phyloP scores from a whole-genome alignment of 2,797 vertebrate species.

The Sebastes steindachneri region DNA sequence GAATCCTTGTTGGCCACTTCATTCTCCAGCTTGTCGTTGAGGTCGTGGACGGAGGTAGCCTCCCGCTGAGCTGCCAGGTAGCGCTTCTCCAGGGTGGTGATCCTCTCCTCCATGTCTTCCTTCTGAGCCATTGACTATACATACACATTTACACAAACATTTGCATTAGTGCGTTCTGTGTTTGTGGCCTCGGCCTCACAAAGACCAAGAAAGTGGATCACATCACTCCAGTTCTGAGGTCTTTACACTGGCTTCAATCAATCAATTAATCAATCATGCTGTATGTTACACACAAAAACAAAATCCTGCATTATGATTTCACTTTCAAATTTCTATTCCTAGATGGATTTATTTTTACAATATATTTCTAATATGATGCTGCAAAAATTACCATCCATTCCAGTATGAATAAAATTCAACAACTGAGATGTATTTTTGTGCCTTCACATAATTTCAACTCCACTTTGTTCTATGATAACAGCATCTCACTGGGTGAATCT shows the following conservation, averaged over 20 bases:
- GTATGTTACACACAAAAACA: neutral
- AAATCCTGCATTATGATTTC: neutral
- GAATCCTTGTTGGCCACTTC: constrained; percentile 98
- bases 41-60: constrained; percentile 96
- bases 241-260: no score
- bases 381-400: neutral
- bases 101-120: constrained; percentile 98
- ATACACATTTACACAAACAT: constrained; percentile 14
- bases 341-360: neutral
- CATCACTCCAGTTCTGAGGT: no score
- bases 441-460: neutral
- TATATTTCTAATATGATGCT: neutral
- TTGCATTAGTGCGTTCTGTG: neutral
- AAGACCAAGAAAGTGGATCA: no score
- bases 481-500: no score
- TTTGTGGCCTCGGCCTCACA: neutral
- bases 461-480: neutral
- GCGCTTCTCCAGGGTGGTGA: constrained; percentile 97
- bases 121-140: constrained; percentile 94
- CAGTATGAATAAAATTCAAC: neutral
- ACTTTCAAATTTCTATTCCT: neutral
- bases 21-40: constrained; percentile 98
- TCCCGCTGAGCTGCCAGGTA: constrained; percentile 97
- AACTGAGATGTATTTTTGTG: neutral
- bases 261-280: no score